Evolutionary conservation across 2,888 invertebrate genomes (phyloP), one percentile per base, ranked within the genome.

Genomic region (Megastigmus dorsalis): DNA sequence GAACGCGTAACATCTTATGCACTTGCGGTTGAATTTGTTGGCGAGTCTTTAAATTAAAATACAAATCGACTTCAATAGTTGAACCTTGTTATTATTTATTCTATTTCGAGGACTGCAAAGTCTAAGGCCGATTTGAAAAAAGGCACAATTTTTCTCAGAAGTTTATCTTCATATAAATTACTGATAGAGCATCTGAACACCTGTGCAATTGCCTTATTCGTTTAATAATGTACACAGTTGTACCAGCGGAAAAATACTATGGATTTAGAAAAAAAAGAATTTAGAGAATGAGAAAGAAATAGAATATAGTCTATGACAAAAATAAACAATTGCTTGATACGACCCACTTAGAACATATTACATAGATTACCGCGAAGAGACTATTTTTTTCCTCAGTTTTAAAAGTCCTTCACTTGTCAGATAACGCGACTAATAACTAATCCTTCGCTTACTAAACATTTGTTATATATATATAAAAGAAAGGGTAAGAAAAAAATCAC

Each of bases 161-260:
- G 41, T 41, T 41, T 60, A 50, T 60, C 38, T 60, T 28, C 15
- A 30, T 45, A 59, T 41, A 20, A 68, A 50, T 38, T 55, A 20
- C 15, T 54, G 57, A 68, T 59, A 50, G 33, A 54, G 7, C 45
- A 45, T 3, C n/a, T 57, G 30, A 63, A 71, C 71, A 65, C 38
- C 43, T 57, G 55, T 60, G 15, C 20, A 60, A 30, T 13, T 28
- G 28, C 10, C 36, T 28, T 52, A 20, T 20, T 43, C 15, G 13
- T 20, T 28, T 57, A 7, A 33, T 33, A 45, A 63, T 57, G 48
- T 33, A 54, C 28, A 30, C 33, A 72, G 50, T 23, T 60, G 59
- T 30, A 28, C 26, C 4, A n/a, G 26, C 13, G 65, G 57, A 71
- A 63, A 71, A 71, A 30, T 57, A 48, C 52, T 20, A 30, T 18